Conservation (phyloP, 2,797 vertebrate genomes). For the Peromyscus nudipes region DNA sequence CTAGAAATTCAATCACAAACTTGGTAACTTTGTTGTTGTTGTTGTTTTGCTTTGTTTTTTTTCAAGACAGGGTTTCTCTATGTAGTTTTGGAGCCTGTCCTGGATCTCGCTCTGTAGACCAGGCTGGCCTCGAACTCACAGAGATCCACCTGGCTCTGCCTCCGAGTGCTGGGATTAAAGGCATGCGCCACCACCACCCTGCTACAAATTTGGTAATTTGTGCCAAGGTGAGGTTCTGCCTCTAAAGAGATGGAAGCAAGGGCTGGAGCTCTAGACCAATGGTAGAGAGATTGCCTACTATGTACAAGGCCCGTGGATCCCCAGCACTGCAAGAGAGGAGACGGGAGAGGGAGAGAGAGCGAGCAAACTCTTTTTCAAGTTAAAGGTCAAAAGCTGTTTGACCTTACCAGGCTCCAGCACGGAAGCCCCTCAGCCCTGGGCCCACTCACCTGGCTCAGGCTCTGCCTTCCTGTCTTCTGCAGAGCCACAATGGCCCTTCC, state of each 20-base stretch:
- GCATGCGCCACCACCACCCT: no score
- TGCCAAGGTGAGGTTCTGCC: not conserved
- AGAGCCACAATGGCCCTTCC: slow-evolving; percentile 93
- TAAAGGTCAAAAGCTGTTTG: not conserved
- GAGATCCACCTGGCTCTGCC: no score
- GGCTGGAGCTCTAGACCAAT: not conserved
- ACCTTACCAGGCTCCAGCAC: not conserved
- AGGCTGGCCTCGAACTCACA: no score
- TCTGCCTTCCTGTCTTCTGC: slow-evolving; percentile 94
- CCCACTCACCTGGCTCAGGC: slow-evolving; percentile 92
- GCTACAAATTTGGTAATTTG: not conserved
- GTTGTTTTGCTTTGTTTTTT: no score
- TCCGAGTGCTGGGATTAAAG: no score
- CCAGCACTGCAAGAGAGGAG: not conserved
- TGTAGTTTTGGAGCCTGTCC: no score
- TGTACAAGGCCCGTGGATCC: not conserved
- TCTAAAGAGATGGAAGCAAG: slow-evolving; percentile 26
- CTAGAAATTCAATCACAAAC: slow-evolving; percentile 38
- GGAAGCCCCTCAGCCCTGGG: not conserved
- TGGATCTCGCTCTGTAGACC: no score
- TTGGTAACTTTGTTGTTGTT: not conserved
- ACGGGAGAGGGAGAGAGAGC: not conserved
- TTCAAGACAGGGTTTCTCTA: no score
- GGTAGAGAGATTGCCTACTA: not conserved
- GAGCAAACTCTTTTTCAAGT: not conserved